phyloP scores from a whole-genome alignment of 1,140 invertebrate species.

The Lethrus apterus region DNA sequence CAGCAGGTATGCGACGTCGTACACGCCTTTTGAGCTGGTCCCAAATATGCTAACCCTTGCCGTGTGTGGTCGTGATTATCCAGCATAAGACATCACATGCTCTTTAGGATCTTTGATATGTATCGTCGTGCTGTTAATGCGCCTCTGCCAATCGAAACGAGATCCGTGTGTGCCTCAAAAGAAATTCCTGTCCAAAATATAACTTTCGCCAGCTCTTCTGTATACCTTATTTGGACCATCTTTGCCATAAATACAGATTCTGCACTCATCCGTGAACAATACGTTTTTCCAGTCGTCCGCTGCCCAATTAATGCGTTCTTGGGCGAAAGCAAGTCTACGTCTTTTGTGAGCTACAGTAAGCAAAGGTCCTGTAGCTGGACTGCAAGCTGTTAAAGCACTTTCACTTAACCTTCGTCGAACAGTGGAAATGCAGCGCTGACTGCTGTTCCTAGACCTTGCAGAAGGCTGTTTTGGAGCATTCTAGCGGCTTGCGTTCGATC shows the following conservation, averaged over 20 bases:
- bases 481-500: slow-evolving; percentile 3
- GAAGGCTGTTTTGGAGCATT: slow-evolving; percentile 1
- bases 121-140: slow-evolving; percentile 10
- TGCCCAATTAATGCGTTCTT: too few relatives aligned
- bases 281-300: too few relatives aligned
- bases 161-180: slow-evolving; percentile 1
- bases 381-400: too few relatives aligned
- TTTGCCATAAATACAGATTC: slow-evolving; percentile 4
- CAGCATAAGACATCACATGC: too few relatives aligned
- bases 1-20: slow-evolving; percentile 3
- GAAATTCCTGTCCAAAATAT: slow-evolving; percentile 5
- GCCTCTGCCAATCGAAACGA: slow-evolving; percentile 1
- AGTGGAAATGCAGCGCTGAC: slow-evolving; percentile 2
- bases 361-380: too few relatives aligned
- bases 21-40: not conserved
- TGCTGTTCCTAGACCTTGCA: not conserved
- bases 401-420: slow-evolving; percentile 4
- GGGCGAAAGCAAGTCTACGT: too few relatives aligned
- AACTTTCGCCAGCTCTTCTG: slow-evolving; percentile 7
- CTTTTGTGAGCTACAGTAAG: too few relatives aligned
- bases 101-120: slow-evolving; percentile 7
- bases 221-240: slow-evolving; percentile 3
- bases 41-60: too few relatives aligned
- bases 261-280: slow-evolving; percentile 3
- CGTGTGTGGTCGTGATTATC: slow-evolving; percentile 1